Percentiles rank a stretch among this genome's conserved stretches.
Evolutionary conservation across 2,113 vertebrate species (phyloP).

Genomic region (Saguinus imperator): DNA sequence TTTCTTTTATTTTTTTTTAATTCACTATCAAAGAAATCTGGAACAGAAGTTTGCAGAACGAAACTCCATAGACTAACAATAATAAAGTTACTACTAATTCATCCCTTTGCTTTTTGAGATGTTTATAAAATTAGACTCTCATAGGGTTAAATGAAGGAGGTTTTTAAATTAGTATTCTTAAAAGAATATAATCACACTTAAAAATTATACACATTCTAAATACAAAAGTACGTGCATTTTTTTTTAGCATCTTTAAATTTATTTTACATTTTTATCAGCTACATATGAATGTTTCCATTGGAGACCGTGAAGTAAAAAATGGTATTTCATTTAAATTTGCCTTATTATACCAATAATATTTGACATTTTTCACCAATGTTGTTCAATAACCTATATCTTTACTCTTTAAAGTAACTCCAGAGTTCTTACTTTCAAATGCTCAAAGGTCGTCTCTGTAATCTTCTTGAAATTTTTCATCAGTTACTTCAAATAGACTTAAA

Average conservation of each 20-base stretch:
- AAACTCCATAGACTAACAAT: background rate
- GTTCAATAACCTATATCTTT: background rate
- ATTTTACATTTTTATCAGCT: slow-evolving; percentile 13
- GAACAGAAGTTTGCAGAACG: slow-evolving; percentile 61
- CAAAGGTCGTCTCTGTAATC: background rate
- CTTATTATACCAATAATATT: background rate
- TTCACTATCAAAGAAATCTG: slow-evolving; percentile 62
- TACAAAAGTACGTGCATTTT: background rate
- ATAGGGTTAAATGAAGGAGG: background rate
- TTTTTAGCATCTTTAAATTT: background rate
- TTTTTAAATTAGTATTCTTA: slow-evolving; percentile 10
- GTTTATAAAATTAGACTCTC: background rate
- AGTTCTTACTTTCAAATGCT: background rate
- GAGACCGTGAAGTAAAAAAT: background rate
- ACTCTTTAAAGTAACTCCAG: background rate
- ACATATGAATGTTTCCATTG: background rate
- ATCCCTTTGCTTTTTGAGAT: background rate
- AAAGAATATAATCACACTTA: background rate
- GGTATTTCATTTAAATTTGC: background rate
- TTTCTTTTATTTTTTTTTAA: slow-evolving; percentile 68
- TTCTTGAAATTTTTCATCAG: slow-evolving; percentile 8
- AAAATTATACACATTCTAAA: background rate
- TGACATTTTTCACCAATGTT: slow-evolving; percentile 9
- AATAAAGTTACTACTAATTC: slow-evolving; percentile 2
- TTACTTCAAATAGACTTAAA: background rate